These are phyloP conservation scores for Drosophila cognata DNA, from an alignment of 2,888 invertebrate genomes.

Conservation along the genomic window DNA sequence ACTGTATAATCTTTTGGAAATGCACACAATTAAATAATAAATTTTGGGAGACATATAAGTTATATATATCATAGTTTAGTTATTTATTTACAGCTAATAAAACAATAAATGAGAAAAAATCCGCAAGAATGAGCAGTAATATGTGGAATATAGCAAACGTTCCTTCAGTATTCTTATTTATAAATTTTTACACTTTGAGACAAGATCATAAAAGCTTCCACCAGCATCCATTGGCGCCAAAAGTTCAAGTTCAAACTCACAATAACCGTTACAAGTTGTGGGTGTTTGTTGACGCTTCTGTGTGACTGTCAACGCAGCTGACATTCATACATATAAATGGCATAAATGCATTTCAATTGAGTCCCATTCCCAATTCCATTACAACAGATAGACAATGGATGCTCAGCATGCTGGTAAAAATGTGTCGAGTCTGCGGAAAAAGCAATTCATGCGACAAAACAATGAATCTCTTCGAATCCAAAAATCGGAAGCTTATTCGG, in stretches of 20 bases:
- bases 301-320: constrained; percentile 48
- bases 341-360: constrained; percentile 23
- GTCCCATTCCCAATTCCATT: constrained; percentile 10
- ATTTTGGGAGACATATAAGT: not conserved
- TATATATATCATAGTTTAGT: too few species aligned
- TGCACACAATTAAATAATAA: not conserved
- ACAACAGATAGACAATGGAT: not conserved
- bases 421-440: constrained; percentile 57
- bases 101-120: not conserved
- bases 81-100: not conserved
- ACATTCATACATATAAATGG: constrained; percentile 2
- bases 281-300: constrained; percentile 18
- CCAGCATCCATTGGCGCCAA: not conserved
- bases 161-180: too few species aligned
- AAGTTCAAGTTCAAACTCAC: constrained; percentile 1
- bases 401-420: constrained; percentile 41
- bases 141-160: not conserved
- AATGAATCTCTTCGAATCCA: constrained; percentile 46
- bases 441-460: constrained; percentile 32
- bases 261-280: constrained; percentile 12
- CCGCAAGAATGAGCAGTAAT: not conserved
- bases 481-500: constrained; percentile 41
- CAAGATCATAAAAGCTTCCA: too few species aligned
- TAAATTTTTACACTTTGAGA: too few species aligned
- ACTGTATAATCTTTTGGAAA: not conserved